Conservation (phyloP, 2,888 invertebrate genomes). For the Nycteola revayana region DNA sequence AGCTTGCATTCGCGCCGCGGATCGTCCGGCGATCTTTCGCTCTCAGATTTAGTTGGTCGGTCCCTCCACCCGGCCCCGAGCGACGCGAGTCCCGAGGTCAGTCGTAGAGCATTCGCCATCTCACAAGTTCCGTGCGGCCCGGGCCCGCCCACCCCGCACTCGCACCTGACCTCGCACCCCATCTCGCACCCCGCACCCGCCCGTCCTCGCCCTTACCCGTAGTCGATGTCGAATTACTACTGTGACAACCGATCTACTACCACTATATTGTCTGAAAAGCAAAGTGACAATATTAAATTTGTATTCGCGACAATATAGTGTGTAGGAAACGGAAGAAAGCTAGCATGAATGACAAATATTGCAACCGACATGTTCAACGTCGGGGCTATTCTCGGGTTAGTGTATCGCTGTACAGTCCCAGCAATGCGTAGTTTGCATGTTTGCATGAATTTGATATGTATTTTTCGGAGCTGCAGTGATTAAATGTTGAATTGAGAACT, state of each 20-base stretch:
- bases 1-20: constrained; percentile 77
- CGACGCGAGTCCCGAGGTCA: constrained; percentile 73
- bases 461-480: constrained; percentile 17
- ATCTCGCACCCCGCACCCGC: constrained; percentile 14
- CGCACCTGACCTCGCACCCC: constrained; percentile 12
- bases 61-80: constrained; percentile 62
- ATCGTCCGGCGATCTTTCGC: constrained; percentile 69
- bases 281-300: too few relatives aligned
- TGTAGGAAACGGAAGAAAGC: constrained; percentile 17
- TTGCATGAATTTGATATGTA: constrained; percentile 25
- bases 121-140: constrained; percentile 80
- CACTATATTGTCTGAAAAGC: constrained; percentile 10
- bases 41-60: constrained; percentile 59
- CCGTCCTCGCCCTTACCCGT: constrained; percentile 33
- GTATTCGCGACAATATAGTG: constrained; percentile 17
- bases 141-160: constrained; percentile 31
- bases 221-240: constrained; percentile 31
- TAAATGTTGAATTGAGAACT: too few relatives aligned
- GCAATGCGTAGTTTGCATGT: constrained; percentile 37
- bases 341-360: constrained; percentile 19
- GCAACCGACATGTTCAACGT: constrained; percentile 6
- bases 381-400: constrained; percentile 28
- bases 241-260: constrained; percentile 22
- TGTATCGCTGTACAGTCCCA: constrained; percentile 34
- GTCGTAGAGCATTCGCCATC: constrained; percentile 81